These are phyloP conservation scores for Thecocarcelia acutangulata DNA, from an alignment of 2,888 invertebrate species.

Conservation along the genomic window DNA sequence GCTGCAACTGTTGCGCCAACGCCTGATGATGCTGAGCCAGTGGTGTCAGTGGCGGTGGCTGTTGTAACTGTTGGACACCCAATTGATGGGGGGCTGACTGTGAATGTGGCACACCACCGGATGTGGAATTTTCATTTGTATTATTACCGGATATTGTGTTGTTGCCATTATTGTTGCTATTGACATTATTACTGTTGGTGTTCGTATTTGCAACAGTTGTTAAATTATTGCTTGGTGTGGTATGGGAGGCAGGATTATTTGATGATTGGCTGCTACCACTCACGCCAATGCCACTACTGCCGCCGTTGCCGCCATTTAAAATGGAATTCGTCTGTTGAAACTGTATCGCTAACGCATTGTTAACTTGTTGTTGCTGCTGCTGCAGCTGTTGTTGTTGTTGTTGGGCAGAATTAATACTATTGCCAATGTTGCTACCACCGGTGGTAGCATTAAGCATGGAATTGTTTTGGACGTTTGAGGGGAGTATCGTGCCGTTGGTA, in stretches of 20 bases:
- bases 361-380: conserved; percentile 74
- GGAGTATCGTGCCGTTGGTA: conserved; percentile 78
- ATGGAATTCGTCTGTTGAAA: conserved; percentile 78
- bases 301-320: conserved; percentile 71
- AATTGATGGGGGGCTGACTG: conserved; percentile 81
- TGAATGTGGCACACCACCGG: conserved; percentile 79
- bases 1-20: conserved; percentile 84
- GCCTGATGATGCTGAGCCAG: conserved; percentile 85
- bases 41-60: conserved; percentile 79
- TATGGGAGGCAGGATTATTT: conserved; percentile 42
- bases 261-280: conserved; percentile 64
- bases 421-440: conserved; percentile 63
- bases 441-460: conserved; percentile 75
- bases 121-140: conserved; percentile 60
- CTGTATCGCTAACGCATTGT: conserved; percentile 81
- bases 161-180: conserved; percentile 67
- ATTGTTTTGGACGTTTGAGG: conserved; percentile 80
- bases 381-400: conserved; percentile 74
- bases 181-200: conserved; percentile 31
- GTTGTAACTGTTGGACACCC: conserved; percentile 70
- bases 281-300: conserved; percentile 64
- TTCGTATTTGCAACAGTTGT: conserved; percentile 25
- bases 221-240: conserved; percentile 48
- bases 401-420: conserved; percentile 69
- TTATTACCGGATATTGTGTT: conserved; percentile 46